Evolutionary conservation across 2,888 invertebrate genomes (phyloP).

Genomic region (Laothoe populi): DNA sequence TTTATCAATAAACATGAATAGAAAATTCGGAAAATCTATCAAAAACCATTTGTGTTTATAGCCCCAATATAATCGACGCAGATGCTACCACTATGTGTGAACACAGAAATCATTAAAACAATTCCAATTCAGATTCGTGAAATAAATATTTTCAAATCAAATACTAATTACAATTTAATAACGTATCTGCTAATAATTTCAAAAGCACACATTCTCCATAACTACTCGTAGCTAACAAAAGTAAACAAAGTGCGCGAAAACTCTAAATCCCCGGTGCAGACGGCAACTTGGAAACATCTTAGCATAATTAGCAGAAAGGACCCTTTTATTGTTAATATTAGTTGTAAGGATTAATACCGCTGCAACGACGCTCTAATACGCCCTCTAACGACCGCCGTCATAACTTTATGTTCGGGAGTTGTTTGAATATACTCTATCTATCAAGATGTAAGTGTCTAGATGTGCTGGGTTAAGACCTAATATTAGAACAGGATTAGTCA

Average conservation of each 20-base stretch:
- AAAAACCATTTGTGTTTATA: too few relatives aligned
- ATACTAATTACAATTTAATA: too few relatives aligned
- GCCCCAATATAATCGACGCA: too few relatives aligned
- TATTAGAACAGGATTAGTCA: too few relatives aligned
- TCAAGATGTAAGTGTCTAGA: background rate
- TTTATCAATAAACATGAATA: too few relatives aligned
- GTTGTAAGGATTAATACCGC: constrained; percentile 79
- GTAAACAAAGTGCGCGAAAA: constrained; percentile 51
- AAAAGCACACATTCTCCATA: background rate
- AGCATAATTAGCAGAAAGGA: constrained; percentile 81
- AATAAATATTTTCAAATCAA: too few relatives aligned
- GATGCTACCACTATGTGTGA: too few relatives aligned
- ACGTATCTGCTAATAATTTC: constrained; percentile 1
- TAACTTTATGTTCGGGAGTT: constrained; percentile 52
- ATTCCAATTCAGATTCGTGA: too few relatives aligned
- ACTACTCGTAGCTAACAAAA: constrained; percentile 5
- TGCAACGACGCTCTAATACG: constrained; percentile 42
- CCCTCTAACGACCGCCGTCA: constrained; percentile 67
- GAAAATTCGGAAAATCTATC: too few relatives aligned
- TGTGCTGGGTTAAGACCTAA: background rate
- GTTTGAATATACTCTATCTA: background rate
- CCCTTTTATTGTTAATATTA: constrained; percentile 83
- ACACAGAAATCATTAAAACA: too few relatives aligned
- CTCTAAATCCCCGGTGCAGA: constrained; percentile 64
- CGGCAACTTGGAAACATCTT: constrained; percentile 72